Percentiles rank a stretch among this genome's conserved stretches.
Conservation (phyloP, 2,888 invertebrate species). For the Agonum fuliginosum region DNA sequence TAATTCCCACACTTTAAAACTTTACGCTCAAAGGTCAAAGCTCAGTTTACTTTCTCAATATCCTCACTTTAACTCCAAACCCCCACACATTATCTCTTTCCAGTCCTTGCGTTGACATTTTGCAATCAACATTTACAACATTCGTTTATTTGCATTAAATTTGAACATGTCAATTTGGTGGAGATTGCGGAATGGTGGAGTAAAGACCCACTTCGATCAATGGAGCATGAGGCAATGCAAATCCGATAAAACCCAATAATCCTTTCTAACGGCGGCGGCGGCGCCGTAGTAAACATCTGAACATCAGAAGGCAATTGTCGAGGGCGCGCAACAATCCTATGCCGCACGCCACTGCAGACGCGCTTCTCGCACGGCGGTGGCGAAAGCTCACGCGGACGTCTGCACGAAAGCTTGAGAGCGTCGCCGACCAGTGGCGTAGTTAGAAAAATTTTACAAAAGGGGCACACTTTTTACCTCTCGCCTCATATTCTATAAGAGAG, state of each 20-base stretch:
- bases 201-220: neutral
- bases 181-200: neutral
- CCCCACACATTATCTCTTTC: too few relatives aligned
- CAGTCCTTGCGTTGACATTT: too few relatives aligned
- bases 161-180: neutral
- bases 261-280: neutral
- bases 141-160: neutral
- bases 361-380: neutral
- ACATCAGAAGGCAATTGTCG: constrained; percentile 18
- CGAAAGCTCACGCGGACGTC: constrained; percentile 2
- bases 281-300: neutral
- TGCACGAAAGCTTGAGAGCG: neutral
- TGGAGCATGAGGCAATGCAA: neutral
- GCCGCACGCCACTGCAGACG: neutral
- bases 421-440: neutral
- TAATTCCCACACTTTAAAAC: too few relatives aligned
- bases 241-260: constrained; percentile 17
- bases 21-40: too few relatives aligned
- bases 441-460: neutral
- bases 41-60: too few relatives aligned
- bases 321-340: constrained; percentile 20
- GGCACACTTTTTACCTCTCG: too few relatives aligned
- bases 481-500: too few relatives aligned
- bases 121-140: neutral
- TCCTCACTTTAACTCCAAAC: too few relatives aligned